A percentile compares a stretch with the other conserved stretches of the same genome.
Conservation (phyloP, 1,140 invertebrate genomes). For the Drosophila pachea region DNA sequence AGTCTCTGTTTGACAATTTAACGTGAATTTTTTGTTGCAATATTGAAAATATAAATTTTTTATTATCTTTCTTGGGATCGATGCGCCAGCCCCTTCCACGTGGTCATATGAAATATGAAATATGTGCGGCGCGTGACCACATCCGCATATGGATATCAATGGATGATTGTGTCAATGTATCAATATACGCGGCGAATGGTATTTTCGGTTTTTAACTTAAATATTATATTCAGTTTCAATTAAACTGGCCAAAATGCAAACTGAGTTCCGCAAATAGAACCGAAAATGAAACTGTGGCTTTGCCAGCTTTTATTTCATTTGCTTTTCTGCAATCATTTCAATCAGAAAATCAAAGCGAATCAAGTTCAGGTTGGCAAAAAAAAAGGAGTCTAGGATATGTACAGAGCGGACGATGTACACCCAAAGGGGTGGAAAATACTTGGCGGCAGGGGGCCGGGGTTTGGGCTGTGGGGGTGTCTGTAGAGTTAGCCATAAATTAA, state of each 20-base stretch:
- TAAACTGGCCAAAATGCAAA: background rate
- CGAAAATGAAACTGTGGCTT: slow-evolving; percentile 32
- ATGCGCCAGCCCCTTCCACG: background rate
- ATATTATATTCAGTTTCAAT: slow-evolving; percentile 1
- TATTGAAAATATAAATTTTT: slow-evolving; percentile 3
- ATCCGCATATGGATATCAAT: slow-evolving; percentile 5
- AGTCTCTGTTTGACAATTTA: background rate
- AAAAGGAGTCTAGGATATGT: too few relatives aligned
- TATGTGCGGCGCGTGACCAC: slow-evolving; percentile 18
- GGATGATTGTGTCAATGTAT: too few relatives aligned
- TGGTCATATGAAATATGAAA: slow-evolving; percentile 27
- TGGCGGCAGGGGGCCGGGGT: background rate
- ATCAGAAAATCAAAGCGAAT: slow-evolving; percentile 40
- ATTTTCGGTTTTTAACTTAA: slow-evolving; percentile 10
- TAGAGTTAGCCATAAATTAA: slow-evolving; percentile 68
- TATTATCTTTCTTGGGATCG: background rate
- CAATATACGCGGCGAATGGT: background rate
- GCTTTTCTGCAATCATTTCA: slow-evolving; percentile 62
- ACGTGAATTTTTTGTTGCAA: background rate
- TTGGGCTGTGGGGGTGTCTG: slow-evolving; percentile 1
- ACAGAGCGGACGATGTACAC: too few relatives aligned
- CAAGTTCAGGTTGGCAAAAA: background rate
- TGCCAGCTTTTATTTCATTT: slow-evolving; percentile 46
- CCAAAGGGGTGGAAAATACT: background rate
- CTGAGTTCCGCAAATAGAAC: slow-evolving; percentile 27